phyloP scores from a whole-genome alignment of 2,113 vertebrate genomes.

The Melanostigma gelatinosum region DNA sequence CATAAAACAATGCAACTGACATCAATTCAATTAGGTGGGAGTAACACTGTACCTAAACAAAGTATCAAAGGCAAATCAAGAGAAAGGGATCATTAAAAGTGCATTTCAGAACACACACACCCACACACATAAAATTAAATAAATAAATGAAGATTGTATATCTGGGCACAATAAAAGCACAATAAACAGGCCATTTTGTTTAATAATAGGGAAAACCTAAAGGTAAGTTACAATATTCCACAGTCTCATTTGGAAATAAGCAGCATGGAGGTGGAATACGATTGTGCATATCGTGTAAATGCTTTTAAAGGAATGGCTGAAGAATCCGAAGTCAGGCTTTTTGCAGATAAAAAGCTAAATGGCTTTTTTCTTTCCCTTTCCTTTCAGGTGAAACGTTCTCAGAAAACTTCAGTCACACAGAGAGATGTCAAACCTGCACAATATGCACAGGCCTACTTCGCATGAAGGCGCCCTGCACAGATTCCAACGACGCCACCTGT shows the following conservation, averaged over 20 bases:
- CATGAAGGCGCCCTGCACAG: slow-evolving; percentile 93
- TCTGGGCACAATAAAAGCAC: no score
- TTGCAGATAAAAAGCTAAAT: background rate
- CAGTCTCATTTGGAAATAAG: background rate
- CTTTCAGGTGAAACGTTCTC: slow-evolving; percentile 90
- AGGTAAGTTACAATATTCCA: background rate
- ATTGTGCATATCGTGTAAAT: background rate
- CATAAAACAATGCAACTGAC: no score
- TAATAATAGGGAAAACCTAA: no score
- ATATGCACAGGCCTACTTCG: slow-evolving; percentile 87
- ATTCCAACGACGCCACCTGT: slow-evolving; percentile 91
- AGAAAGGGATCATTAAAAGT: no score
- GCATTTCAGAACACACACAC: no score
- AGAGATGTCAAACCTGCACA: slow-evolving; percentile 89
- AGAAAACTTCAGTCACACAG: slow-evolving; percentile 89
- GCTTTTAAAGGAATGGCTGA: background rate
- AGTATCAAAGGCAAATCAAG: no score
- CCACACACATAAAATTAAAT: no score
- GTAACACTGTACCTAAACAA: no score
- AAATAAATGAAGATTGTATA: no score
- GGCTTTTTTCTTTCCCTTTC: background rate
- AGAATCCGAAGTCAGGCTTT: background rate
- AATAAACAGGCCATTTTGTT: background rate
- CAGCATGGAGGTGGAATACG: background rate
- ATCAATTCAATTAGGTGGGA: no score